phyloP scores from a whole-genome alignment of 2,888 invertebrate genomes.

The Dyspetes luteomarginatus region DNA sequence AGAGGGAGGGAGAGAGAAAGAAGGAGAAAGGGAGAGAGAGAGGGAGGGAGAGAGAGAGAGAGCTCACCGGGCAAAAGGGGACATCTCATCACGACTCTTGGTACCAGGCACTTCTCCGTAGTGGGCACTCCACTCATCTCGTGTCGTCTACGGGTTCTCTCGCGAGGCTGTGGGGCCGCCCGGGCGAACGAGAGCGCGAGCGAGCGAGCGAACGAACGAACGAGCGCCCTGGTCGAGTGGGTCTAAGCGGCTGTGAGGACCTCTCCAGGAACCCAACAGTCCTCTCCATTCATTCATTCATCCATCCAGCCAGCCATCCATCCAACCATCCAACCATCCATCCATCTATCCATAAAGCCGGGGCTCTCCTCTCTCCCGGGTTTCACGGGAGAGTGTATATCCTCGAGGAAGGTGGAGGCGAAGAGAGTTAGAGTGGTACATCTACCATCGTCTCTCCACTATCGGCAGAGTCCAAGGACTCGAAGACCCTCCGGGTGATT shows the following conservation, averaged over 20 bases:
- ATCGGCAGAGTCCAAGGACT: slow-evolving; percentile 81
- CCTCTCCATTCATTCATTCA: slow-evolving; percentile 80
- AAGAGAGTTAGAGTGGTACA: slow-evolving; percentile 79
- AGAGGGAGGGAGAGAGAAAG: slow-evolving; percentile 9
- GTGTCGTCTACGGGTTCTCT: slow-evolving; percentile 81
- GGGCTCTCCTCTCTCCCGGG: slow-evolving; percentile 68
- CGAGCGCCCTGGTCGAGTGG: slow-evolving; percentile 80
- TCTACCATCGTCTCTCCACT: slow-evolving; percentile 79
- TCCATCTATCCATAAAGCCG: slow-evolving; percentile 75
- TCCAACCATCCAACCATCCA: slow-evolving; percentile 71
- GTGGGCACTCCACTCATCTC: slow-evolving; percentile 82
- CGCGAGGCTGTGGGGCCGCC: slow-evolving; percentile 68
- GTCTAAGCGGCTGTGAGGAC: slow-evolving; percentile 83
- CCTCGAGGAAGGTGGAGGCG: slow-evolving; percentile 80
- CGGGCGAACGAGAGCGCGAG: slow-evolving; percentile 75
- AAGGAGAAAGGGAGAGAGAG: neutral
- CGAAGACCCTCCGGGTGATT: slow-evolving; percentile 81
- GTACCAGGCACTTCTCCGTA: slow-evolving; percentile 83
- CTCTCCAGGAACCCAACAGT: slow-evolving; percentile 83
- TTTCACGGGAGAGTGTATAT: slow-evolving; percentile 72
- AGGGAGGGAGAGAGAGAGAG: slow-evolving; percentile 67
- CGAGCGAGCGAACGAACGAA: slow-evolving; percentile 73
- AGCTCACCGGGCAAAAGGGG: slow-evolving; percentile 81
- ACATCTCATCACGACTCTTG: slow-evolving; percentile 83
- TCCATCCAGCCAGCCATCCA: slow-evolving; percentile 73